phyloP scores from a whole-genome alignment of 2,888 invertebrate genomes.

The Nebria salina region DNA sequence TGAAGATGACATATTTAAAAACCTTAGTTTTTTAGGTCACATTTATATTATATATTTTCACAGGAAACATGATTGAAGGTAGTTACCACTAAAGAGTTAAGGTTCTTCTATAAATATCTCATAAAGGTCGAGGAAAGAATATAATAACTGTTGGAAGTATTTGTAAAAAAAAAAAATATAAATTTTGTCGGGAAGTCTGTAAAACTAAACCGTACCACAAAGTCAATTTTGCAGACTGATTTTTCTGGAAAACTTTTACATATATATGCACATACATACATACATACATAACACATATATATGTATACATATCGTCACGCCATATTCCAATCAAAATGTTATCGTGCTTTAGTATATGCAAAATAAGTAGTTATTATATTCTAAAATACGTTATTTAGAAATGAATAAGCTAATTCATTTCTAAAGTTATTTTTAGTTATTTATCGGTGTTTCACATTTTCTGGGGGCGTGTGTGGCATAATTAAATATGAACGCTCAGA shows the following conservation, averaged over 20 bases:
- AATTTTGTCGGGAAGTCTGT: neutral
- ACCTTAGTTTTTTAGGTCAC: neutral
- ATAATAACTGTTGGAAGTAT: neutral
- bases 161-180: neutral
- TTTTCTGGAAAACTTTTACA: neutral
- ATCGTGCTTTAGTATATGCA: neutral
- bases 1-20: neutral
- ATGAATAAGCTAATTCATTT: slow-evolving; percentile 1
- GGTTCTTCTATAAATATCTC: neutral
- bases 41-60: neutral
- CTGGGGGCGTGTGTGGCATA: neutral
- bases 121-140: neutral
- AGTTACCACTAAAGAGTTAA: neutral
- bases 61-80: neutral
- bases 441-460: neutral
- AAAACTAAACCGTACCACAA: neutral
- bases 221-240: neutral
- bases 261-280: neutral
- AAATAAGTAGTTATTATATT: slow-evolving; percentile 1
- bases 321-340: slow-evolving; percentile 1
- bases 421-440: neutral
- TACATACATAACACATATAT: neutral
- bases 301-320: neutral
- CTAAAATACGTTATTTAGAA: neutral
- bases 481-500: slow-evolving; percentile 1